phyloP scores from a whole-genome alignment of 2,113 vertebrate genomes.

The Pterocles orientalis region DNA sequence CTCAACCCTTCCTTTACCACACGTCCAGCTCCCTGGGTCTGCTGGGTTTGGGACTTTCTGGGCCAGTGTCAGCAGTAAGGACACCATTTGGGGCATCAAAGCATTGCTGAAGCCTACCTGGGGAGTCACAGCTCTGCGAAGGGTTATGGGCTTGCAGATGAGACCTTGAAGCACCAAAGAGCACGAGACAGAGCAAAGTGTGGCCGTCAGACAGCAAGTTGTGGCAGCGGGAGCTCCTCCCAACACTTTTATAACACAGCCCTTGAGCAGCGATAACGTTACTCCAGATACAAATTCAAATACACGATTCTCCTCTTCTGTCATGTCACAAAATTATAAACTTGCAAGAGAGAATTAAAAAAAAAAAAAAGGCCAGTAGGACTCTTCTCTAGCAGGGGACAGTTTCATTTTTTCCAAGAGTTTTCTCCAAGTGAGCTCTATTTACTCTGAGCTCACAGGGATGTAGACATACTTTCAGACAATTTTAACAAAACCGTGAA shows the following conservation, averaged over 20 bases:
- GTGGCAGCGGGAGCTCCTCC: background rate
- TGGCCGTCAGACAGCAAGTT: background rate
- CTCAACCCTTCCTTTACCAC: background rate
- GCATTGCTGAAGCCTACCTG: background rate
- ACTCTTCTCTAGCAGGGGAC: background rate
- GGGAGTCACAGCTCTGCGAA: background rate
- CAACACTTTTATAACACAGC: accelerated
- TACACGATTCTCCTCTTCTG: accelerated
- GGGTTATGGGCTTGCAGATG: accelerated
- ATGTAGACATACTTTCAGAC: accelerated
- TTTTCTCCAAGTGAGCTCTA: background rate
- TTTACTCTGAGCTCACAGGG: background rate
- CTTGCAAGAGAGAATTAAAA: background rate
- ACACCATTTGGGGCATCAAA: background rate
- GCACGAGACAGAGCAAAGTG: accelerated
- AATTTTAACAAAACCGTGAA: background rate
- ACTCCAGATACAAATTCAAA: background rate
- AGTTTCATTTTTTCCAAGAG: background rate
- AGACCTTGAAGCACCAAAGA: background rate
- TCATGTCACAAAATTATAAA: background rate
- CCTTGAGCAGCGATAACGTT: background rate
- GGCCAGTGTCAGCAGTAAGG: background rate
- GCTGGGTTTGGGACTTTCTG: background rate
- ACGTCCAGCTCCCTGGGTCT: background rate
- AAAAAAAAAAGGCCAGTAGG: background rate